Base-by-base conservation (phyloP, 2,888 invertebrate genomes). In the Clivina fossor region DNA sequence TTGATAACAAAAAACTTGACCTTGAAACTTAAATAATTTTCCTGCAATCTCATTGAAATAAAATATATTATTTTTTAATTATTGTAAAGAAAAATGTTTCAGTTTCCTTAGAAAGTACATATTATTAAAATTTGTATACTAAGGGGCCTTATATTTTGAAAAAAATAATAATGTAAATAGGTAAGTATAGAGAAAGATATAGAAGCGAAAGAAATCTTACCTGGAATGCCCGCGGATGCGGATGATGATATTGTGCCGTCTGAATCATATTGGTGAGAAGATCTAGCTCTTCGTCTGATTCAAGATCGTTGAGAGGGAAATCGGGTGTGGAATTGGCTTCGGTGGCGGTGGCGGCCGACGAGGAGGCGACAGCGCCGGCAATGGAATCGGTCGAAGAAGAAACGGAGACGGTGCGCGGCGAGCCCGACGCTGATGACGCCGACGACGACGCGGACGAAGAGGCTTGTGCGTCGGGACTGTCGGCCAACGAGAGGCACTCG, bases 181-280 rank as follows among this genome's bases (percentile, higher is more conserved):
- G n/a, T n/a, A n/a, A n/a, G n/a, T n/a, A n/a, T n/a, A n/a, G n/a
- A n/a, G n/a, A n/a, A n/a, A n/a, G n/a, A n/a, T n/a, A n/a, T n/a
- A n/a, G n/a, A n/a, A n/a, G n/a, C n/a, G n/a, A n/a, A n/a, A n/a
- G n/a, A n/a, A 9, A 30, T 30, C 44, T 16, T 47, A 89, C 89
- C 82, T 86, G 87, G 71, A 86, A 80, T 60, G 79, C 82, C 71
- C 86, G 82, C 68, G 84, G 77, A 65, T 79, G 79, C 64, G 78
- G 76, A 66, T 78, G 80, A 68, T 82, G 81, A 65, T 81, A 80
- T 63, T 81, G 81, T 61, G 82, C 78, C 61, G 82, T 80, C 72
- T 83, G 82, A 72, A 83, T 81, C 82, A 83, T 83, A 65, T 80
- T 78, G 68, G 74, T 74, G 66, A 77, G 67, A 38, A 77, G 69